A percentile compares a stretch with the other conserved stretches of the same genome.
These are phyloP conservation scores for Caloenas nicobarica DNA, from an alignment of 2,113 vertebrate genomes.

Conservation along the genomic window DNA sequence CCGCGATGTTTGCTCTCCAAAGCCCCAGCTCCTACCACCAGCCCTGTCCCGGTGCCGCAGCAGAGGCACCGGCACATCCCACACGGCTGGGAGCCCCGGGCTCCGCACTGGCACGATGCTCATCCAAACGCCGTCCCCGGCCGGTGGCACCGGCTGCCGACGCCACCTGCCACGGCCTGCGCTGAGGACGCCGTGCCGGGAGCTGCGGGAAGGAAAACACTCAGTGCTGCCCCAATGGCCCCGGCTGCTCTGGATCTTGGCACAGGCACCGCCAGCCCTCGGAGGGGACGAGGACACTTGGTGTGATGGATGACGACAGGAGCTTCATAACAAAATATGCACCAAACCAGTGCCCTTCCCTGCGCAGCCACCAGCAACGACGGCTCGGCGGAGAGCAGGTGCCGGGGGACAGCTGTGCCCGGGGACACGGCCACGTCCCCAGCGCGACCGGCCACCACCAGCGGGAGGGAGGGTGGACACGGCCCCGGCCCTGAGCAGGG, in stretches of 20 bases:
- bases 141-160: not conserved
- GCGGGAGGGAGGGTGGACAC: not conserved
- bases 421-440: fast-evolving
- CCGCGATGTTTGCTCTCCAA: not conserved
- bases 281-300: not conserved
- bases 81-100: not conserved
- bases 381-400: not conserved
- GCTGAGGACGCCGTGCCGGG: not conserved
- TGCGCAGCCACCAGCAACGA: fast-evolving
- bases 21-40: fast-evolving
- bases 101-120: fast-evolving
- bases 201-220: not conserved
- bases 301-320: not conserved
- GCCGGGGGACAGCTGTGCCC: not conserved
- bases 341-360: not conserved
- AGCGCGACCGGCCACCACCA: fast-evolving
- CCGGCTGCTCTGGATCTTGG: not conserved
- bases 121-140: not conserved
- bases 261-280: not conserved
- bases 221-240: fast-evolving
- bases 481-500: not conserved
- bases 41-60: fast-evolving
- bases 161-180: not conserved
- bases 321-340: fast-evolving
- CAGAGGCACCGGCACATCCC: fast-evolving